These are phyloP conservation scores for Drosophila lacteicornis DNA, from an alignment of 1,140 invertebrate genomes.

Conservation along the genomic window DNA sequence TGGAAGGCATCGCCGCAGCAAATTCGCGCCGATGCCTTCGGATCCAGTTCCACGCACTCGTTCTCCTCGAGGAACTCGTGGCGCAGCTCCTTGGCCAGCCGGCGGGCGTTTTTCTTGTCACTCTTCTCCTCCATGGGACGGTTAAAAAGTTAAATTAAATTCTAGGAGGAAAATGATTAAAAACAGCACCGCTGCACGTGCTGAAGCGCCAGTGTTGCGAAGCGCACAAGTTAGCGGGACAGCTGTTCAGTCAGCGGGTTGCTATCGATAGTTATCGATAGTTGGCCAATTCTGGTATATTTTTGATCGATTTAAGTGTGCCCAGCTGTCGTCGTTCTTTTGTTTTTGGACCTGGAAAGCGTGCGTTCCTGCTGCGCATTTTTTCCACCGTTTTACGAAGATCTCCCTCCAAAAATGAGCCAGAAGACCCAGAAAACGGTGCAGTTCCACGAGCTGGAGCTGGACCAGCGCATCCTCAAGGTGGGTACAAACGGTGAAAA, in stretches of 20 bases:
- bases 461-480: constrained; percentile 96
- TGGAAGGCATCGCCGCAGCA: constrained; percentile 27
- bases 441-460: constrained; percentile 95
- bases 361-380: constrained; percentile 35
- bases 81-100: neutral
- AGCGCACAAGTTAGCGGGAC: neutral
- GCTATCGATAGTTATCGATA: neutral
- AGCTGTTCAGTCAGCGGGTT: neutral
- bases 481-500: constrained; percentile 85
- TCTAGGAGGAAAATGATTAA: constrained; percentile 2
- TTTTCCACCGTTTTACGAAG: constrained; percentile 3
- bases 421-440: constrained; percentile 53
- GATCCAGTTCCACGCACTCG: neutral
- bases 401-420: constrained; percentile 25
- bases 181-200: constrained; percentile 30
- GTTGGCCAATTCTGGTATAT: too few relatives aligned
- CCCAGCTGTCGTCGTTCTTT: neutral
- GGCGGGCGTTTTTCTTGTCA: neutral
- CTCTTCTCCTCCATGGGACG: constrained; percentile 20
- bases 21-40: neutral
- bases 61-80: constrained; percentile 38
- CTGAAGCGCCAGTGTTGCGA: constrained; percentile 17
- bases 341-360: constrained; percentile 9
- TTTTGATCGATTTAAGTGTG: too few relatives aligned
- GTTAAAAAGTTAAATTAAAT: constrained; percentile 7